Percentiles rank a stretch among this genome's conserved stretches.
These are phyloP conservation scores for Spialia ferax DNA, from an alignment of 2,888 invertebrate species.

Conservation along the genomic window DNA sequence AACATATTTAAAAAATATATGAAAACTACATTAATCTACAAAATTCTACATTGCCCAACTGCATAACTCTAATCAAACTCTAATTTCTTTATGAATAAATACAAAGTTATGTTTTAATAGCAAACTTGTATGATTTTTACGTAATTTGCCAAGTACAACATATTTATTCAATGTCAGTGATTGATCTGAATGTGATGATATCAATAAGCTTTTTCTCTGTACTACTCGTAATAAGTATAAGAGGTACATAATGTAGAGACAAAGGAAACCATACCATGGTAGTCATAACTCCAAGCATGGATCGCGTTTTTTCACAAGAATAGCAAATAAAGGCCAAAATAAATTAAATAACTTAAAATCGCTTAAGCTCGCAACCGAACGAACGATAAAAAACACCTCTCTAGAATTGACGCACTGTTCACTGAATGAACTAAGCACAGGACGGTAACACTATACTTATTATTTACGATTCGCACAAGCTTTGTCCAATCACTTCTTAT, in stretches of 20 bases:
- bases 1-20: constrained; percentile 28
- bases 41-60: constrained; percentile 33
- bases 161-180: constrained; percentile 42
- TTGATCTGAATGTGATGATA: constrained; percentile 48
- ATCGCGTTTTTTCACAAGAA: constrained; percentile 81
- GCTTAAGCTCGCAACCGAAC: constrained; percentile 78
- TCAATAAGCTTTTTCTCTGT: constrained; percentile 67
- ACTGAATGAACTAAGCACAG: constrained; percentile 82
- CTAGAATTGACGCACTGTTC: constrained; percentile 73
- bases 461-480: constrained; percentile 56
- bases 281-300: constrained; percentile 87
- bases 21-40: constrained; percentile 29
- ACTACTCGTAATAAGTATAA: constrained; percentile 72
- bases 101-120: constrained; percentile 21
- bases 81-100: constrained; percentile 22
- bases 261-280: constrained; percentile 87
- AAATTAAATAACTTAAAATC: constrained; percentile 62
- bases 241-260: constrained; percentile 78
- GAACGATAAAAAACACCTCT: constrained; percentile 73
- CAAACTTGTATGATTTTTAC: constrained; percentile 33
- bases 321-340: constrained; percentile 70
- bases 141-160: constrained; percentile 36
- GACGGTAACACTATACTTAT: constrained; percentile 69
- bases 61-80: constrained; percentile 25
- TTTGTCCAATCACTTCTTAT: constrained; percentile 57